Evolutionary conservation across 2,797 vertebrate genomes (phyloP).

Genomic region (Phyllotis vaccarum): DNA sequence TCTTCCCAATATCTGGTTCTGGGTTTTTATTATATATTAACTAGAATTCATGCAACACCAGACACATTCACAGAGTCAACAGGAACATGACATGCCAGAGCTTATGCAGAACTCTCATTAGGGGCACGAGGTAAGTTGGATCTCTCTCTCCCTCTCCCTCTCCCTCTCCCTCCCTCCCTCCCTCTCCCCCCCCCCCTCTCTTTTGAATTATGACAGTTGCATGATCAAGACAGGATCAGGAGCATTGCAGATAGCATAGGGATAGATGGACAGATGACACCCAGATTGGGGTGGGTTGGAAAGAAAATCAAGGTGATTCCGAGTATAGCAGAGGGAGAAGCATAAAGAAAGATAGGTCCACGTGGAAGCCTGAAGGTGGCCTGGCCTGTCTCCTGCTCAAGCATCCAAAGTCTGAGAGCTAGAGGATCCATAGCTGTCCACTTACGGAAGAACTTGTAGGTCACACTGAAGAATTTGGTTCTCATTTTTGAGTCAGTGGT

Average conservation of each 20-base stretch:
- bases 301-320: neutral
- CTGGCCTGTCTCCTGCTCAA: no score
- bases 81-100: neutral
- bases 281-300: neutral
- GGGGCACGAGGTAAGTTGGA: neutral
- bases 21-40: no score
- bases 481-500: neutral
- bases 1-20: no score
- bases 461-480: neutral
- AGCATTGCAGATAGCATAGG: neutral
- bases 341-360: neutral
- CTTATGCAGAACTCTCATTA: neutral
- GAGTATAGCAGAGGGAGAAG: neutral
- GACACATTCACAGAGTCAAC: neutral
- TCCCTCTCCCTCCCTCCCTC: no score
- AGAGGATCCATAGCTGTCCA: neutral
- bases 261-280: neutral
- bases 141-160: neutral
- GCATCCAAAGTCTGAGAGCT: neutral
- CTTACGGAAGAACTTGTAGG: neutral
- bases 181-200: no score
- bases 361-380: neutral
- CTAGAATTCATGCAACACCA: neutral
- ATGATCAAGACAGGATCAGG: neutral
- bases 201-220: neutral